Evolutionary conservation across 1,140 invertebrate genomes (phyloP).

Genomic region (Heliconius nattereri): DNA sequence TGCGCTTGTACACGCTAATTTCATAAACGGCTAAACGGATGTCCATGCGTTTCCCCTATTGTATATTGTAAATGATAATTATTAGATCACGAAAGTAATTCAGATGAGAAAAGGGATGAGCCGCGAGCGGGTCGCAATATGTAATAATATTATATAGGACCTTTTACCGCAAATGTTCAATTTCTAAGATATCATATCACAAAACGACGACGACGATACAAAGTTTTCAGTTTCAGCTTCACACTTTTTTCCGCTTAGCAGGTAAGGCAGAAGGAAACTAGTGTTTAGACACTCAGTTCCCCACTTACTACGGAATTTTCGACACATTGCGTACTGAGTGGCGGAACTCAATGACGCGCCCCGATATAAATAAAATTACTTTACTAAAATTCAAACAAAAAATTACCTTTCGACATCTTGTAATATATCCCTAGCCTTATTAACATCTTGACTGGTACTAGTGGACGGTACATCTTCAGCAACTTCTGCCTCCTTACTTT

Average conservation of each 20-base stretch:
- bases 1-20: no score
- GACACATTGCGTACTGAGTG: neutral
- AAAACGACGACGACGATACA: no score
- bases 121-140: no score
- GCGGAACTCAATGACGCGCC: neutral
- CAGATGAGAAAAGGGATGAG: no score
- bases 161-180: no score
- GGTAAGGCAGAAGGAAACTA: neutral
- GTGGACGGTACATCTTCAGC: slow-evolving; percentile 68
- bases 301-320: neutral
- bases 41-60: no score
- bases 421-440: slow-evolving; percentile 83
- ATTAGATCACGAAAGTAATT: no score
- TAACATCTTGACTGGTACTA: slow-evolving; percentile 62
- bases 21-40: no score
- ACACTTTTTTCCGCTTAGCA: neutral
- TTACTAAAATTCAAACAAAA: neutral
- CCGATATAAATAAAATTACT: neutral
- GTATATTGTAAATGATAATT: no score
- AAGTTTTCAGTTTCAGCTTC: neutral
- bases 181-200: no score
- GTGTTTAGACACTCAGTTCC: neutral
- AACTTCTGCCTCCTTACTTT: slow-evolving; percentile 53
- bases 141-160: no score
- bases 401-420: slow-evolving; percentile 83